These are phyloP conservation scores for Ctenopoma multispine DNA, from an alignment of 2,797 vertebrate genomes.

Conservation along the genomic window DNA sequence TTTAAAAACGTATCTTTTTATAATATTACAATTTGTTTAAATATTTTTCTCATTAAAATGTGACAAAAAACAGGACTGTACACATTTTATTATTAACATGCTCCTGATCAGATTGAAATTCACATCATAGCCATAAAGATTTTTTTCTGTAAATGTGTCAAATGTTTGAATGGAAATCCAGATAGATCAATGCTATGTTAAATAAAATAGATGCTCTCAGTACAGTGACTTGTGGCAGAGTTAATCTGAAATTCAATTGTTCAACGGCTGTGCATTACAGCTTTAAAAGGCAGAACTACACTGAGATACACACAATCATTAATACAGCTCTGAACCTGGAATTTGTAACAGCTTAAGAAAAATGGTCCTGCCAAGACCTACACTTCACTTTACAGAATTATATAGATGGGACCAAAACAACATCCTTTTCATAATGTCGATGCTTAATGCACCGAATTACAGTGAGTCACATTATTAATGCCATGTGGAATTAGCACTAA, in stretches of 20 bases:
- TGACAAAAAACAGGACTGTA: too few species aligned
- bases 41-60: too few species aligned
- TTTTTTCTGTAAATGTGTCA: not conserved
- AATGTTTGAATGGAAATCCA: not conserved
- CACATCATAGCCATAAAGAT: not conserved
- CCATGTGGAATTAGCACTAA: constrained; percentile 39
- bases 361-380: not conserved
- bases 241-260: constrained; percentile 27
- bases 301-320: not conserved
- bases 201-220: constrained; percentile 4
- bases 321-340: not conserved
- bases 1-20: too few species aligned
- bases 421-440: not conserved
- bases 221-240: not conserved
- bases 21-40: too few species aligned
- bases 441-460: constrained; percentile 26
- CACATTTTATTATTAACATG: too few species aligned
- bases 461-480: constrained; percentile 30
- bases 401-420: not conserved
- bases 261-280: constrained; percentile 8
- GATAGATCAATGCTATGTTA: not conserved
- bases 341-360: not conserved
- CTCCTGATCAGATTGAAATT: not conserved
- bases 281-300: not conserved
- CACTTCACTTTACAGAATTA: not conserved